Conservation (phyloP, 1,140 invertebrate genomes). For the Streblospio benedicti region DNA sequence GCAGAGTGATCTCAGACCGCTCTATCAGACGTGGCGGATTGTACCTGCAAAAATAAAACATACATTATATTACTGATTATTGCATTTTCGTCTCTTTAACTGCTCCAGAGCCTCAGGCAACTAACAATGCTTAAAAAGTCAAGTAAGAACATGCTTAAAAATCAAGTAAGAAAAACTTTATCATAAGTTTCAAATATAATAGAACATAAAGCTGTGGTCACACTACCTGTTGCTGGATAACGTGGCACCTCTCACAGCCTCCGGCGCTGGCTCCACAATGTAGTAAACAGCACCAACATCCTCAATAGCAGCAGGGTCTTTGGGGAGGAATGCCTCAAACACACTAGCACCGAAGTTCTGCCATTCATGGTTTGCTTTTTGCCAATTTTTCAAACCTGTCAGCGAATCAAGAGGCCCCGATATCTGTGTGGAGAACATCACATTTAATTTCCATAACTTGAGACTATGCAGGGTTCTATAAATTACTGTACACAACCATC, state of each 20-base stretch:
- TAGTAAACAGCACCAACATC: slow-evolving; percentile 26
- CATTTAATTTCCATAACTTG: too few species aligned
- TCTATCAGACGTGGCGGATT: slow-evolving; percentile 9
- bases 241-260: background rate
- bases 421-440: too few species aligned
- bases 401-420: slow-evolving; percentile 22
- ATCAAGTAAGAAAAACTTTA: too few species aligned
- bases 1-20: slow-evolving; percentile 7
- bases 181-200: too few species aligned
- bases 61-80: too few species aligned
- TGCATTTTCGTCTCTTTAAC: too few species aligned
- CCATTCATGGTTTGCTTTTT: slow-evolving; percentile 18
- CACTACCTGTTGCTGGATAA: background rate
- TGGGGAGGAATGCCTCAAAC: slow-evolving; percentile 31
- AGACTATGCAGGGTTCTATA: too few species aligned
- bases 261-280: slow-evolving; percentile 16
- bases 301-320: slow-evolving; percentile 5
- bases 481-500: too few species aligned
- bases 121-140: too few species aligned
- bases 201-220: too few species aligned
- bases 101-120: too few species aligned
- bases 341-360: slow-evolving; percentile 29
- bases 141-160: too few species aligned
- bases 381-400: slow-evolving; percentile 35
- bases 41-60: slow-evolving; percentile 9